Percentiles rank a stretch among this genome's conserved stretches.
These are phyloP conservation scores for Drosophila sproati DNA, from an alignment of 1,140 invertebrate species.

Conservation along the genomic window DNA sequence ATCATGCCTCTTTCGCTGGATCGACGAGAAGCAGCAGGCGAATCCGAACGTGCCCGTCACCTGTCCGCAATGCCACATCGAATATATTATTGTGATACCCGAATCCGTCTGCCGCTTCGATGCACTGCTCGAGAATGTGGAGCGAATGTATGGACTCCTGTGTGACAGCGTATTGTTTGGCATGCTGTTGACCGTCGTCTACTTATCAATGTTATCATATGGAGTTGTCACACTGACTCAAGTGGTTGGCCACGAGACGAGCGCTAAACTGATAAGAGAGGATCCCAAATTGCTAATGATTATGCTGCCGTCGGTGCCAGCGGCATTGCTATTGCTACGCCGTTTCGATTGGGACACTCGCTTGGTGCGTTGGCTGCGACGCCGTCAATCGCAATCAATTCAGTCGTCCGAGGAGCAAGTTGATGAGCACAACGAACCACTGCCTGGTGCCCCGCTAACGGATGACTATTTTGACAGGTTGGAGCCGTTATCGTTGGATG, in stretches of 20 bases:
- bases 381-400: slow-evolving; percentile 21
- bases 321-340: slow-evolving; percentile 40
- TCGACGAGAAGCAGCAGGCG: slow-evolving; percentile 56
- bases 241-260: slow-evolving; percentile 40
- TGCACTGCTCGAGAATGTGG: slow-evolving; percentile 34
- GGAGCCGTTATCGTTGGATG: slow-evolving; percentile 17
- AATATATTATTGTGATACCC: slow-evolving; percentile 66
- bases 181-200: slow-evolving; percentile 54
- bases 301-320: slow-evolving; percentile 54
- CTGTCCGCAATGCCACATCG: slow-evolving; percentile 61
- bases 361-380: slow-evolving; percentile 51
- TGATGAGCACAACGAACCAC: slow-evolving; percentile 27
- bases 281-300: slow-evolving; percentile 65
- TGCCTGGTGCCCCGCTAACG: slow-evolving; percentile 57
- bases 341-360: slow-evolving; percentile 57
- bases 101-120: slow-evolving; percentile 45
- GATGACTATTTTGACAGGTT: slow-evolving; percentile 57
- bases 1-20: slow-evolving; percentile 63
- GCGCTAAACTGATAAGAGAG: slow-evolving; percentile 49
- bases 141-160: slow-evolving; percentile 39
- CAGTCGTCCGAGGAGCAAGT: slow-evolving; percentile 22
- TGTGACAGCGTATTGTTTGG: slow-evolving; percentile 63
- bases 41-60: slow-evolving; percentile 40
- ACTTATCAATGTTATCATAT: slow-evolving; percentile 57
- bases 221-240: slow-evolving; percentile 55